A percentile compares a stretch with the other conserved stretches of the same genome.
phyloP scores from a whole-genome alignment of 2,888 invertebrate genomes.

The Mythimna loreyi region DNA sequence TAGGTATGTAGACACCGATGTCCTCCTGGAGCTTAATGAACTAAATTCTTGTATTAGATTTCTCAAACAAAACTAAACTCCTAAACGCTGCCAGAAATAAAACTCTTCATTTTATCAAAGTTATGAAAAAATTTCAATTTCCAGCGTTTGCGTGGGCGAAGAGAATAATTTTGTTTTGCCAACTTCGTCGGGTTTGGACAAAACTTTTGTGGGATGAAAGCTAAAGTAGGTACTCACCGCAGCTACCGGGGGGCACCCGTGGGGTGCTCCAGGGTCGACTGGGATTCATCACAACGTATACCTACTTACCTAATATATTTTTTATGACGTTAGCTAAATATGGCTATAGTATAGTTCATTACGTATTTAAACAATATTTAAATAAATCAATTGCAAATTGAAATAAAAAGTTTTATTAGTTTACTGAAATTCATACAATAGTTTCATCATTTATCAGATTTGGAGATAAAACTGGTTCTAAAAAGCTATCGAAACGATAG shows the following conservation, averaged over 20 bases:
- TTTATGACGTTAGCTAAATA: too few species aligned
- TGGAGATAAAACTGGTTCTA: background rate
- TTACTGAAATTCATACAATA: background rate
- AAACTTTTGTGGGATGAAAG: constrained; percentile 17
- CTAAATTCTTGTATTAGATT: background rate
- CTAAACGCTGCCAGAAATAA: background rate
- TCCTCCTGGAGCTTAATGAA: too few species aligned
- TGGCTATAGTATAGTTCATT: too few species aligned
- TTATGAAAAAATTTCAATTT: constrained; percentile 24
- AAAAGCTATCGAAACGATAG: background rate
- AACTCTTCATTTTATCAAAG: constrained; percentile 25
- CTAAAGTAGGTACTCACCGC: too few species aligned
- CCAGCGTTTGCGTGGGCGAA: background rate
- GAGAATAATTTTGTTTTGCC: background rate
- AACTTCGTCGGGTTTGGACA: background rate
- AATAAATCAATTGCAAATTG: too few species aligned
- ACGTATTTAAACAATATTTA: too few species aligned
- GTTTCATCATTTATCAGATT: background rate
- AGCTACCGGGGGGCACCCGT: background rate
- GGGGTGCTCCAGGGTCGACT: background rate
- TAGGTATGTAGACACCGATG: too few species aligned
- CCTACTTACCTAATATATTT: too few species aligned
- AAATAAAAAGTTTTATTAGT: background rate
- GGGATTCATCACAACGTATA: background rate
- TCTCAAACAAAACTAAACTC: background rate